Percentiles rank a stretch among this genome's conserved stretches.
Conservation (phyloP, 2,888 invertebrate species). For the Nymphalis c-album region DNA sequence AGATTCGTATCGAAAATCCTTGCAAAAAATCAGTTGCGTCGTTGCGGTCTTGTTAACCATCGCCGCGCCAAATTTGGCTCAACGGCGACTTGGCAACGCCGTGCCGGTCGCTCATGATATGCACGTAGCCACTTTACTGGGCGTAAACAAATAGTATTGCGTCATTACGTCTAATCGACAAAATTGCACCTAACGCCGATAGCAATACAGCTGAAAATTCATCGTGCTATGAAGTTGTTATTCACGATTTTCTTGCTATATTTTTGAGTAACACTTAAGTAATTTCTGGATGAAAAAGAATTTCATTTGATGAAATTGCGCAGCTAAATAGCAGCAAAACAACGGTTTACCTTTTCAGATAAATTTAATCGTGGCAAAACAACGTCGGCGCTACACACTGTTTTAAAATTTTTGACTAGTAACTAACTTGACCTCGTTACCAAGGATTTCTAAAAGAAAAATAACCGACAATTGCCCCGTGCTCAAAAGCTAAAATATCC, state of each 20-base stretch:
- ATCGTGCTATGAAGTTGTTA: conserved; percentile 53
- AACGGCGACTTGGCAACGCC: conserved; percentile 73
- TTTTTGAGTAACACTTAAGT: conserved; percentile 43
- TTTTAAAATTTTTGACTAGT: conserved; percentile 15
- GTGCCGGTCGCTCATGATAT: conserved; percentile 39
- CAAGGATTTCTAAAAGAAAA: conserved; percentile 24
- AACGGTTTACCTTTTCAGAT: conserved; percentile 8
- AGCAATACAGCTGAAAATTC: conserved; percentile 46
- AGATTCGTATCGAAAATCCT: conserved; percentile 30
- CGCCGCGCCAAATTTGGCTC: conserved; percentile 69
- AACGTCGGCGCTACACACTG: conserved; percentile 1
- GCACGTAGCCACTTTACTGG: conserved; percentile 54
- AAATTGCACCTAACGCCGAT: conserved; percentile 52
- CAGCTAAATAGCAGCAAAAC: conserved; percentile 20
- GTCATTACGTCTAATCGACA: conserved; percentile 55
- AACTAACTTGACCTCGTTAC: conserved; percentile 20
- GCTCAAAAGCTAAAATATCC: conserved; percentile 39
- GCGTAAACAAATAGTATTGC: conserved; percentile 75
- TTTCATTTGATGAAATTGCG: conserved; percentile 32
- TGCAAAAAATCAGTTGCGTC: conserved; percentile 53
- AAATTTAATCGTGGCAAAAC: conserved; percentile 4
- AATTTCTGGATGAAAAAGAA: conserved; percentile 39
- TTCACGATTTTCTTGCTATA: conserved; percentile 58
- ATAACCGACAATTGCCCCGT: conserved; percentile 15
- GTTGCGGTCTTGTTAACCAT: conserved; percentile 54